These are phyloP conservation scores for Podabrus alpinus DNA, from an alignment of 2,888 invertebrate species.

Conservation along the genomic window DNA sequence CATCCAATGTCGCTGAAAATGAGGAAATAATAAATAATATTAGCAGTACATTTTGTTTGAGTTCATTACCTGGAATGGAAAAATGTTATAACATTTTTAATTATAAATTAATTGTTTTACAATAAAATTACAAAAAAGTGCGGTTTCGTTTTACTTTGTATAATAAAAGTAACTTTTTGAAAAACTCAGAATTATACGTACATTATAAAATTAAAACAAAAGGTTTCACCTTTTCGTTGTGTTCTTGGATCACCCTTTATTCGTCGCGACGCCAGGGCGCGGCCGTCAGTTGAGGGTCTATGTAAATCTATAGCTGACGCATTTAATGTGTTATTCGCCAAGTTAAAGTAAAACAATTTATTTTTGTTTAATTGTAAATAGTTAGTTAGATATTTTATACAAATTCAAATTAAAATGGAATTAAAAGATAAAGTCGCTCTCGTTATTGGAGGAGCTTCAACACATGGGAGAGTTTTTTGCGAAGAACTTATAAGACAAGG, in stretches of 20 bases:
- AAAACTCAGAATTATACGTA: neutral
- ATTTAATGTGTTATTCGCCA: slow-evolving; percentile 8
- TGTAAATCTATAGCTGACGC: neutral
- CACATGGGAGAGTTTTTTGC: slow-evolving; percentile 73
- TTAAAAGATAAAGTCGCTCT: slow-evolving; percentile 74
- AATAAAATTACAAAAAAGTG: too few species aligned
- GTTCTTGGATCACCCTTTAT: slow-evolving; percentile 28
- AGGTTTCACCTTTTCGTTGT: neutral
- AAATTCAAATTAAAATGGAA: slow-evolving; percentile 59
- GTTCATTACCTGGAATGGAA: too few species aligned
- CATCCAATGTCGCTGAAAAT: too few species aligned
- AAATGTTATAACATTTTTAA: too few species aligned
- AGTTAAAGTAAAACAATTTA: slow-evolving; percentile 3
- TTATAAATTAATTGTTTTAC: too few species aligned
- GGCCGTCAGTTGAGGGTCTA: slow-evolving; percentile 29
- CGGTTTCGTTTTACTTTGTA: neutral
- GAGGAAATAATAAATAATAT: too few species aligned
- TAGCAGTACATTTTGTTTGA: too few species aligned
- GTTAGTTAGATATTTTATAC: neutral
- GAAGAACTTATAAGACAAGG: slow-evolving; percentile 74
- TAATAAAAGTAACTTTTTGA: too few species aligned
- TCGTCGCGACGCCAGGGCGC: slow-evolving; percentile 41
- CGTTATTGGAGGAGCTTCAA: slow-evolving; percentile 74
- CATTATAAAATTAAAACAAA: neutral
- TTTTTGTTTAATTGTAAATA: neutral